phyloP scores from a whole-genome alignment of 2,888 invertebrate genomes.

The Chloroclysta siterata region DNA sequence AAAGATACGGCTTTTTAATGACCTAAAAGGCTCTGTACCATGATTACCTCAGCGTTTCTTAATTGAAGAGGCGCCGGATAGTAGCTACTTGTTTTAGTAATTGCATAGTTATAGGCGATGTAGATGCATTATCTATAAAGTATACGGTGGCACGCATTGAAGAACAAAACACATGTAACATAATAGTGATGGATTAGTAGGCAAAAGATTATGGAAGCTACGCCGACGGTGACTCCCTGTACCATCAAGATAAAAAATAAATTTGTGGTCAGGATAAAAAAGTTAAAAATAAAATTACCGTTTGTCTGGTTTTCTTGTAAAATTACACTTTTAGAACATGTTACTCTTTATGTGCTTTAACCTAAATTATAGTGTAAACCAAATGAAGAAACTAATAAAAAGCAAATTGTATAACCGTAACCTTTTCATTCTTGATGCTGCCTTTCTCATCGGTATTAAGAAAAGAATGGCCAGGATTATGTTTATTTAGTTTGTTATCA shows the following conservation, averaged over 20 bases:
- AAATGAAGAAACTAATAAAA: too few relatives aligned
- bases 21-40: constrained; percentile 44
- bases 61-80: constrained; percentile 50
- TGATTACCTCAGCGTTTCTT: constrained; percentile 48
- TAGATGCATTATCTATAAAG: constrained; percentile 37
- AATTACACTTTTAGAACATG: too few relatives aligned
- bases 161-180: constrained; percentile 14
- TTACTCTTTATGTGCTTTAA: too few relatives aligned
- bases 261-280: too few relatives aligned
- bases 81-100: constrained; percentile 43
- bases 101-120: constrained; percentile 40
- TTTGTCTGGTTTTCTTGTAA: too few relatives aligned
- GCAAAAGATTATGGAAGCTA: not conserved
- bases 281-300: too few relatives aligned
- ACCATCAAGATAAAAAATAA: not conserved
- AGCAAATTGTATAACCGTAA: too few relatives aligned
- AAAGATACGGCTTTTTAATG: constrained; percentile 48
- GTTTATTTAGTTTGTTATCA: too few relatives aligned
- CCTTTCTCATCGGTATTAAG: too few relatives aligned
- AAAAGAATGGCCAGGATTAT: too few relatives aligned
- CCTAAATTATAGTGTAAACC: too few relatives aligned
- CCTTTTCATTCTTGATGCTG: too few relatives aligned
- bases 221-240: not conserved
- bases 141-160: constrained; percentile 13
- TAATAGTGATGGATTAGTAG: constrained; percentile 10